Conservation (phyloP, 2,888 invertebrate genomes). For the Bedellia somnulentella region DNA sequence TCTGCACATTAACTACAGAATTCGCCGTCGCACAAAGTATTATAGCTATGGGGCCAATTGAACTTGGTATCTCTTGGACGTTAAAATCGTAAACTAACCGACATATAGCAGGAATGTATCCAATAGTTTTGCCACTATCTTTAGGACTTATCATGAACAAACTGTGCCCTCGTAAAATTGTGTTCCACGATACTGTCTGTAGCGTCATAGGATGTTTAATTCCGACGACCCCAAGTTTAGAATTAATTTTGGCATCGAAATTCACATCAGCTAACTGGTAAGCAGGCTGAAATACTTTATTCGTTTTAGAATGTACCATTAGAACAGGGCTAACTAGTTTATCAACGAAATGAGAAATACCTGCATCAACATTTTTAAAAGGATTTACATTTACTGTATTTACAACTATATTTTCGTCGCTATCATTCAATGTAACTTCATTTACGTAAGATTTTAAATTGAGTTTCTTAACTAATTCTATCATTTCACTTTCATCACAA, state of each 20-base stretch:
- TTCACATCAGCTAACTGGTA: slow-evolving; percentile 25
- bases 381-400: slow-evolving; percentile 27
- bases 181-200: slow-evolving; percentile 73
- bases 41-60: slow-evolving; percentile 64
- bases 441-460: no score
- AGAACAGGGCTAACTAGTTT: slow-evolving; percentile 34
- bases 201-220: slow-evolving; percentile 48
- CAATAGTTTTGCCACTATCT: slow-evolving; percentile 69
- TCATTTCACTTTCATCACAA: neutral
- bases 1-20: slow-evolving; percentile 51
- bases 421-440: no score
- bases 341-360: slow-evolving; percentile 39
- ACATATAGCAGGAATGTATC: slow-evolving; percentile 69
- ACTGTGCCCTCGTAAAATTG: slow-evolving; percentile 66
- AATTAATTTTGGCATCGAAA: slow-evolving; percentile 28
- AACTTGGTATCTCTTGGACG: slow-evolving; percentile 19
- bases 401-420: neutral
- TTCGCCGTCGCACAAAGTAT: slow-evolving; percentile 67
- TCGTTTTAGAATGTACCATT: slow-evolving; percentile 41
- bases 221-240: slow-evolving; percentile 24
- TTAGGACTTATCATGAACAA: slow-evolving; percentile 64
- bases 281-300: slow-evolving; percentile 25
- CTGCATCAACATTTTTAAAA: slow-evolving; percentile 32
- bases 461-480: slow-evolving; percentile 1
- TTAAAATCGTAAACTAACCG: slow-evolving; percentile 55